phyloP scores from a whole-genome alignment of 2,888 invertebrate species.

The Osedax fenrisi region DNA sequence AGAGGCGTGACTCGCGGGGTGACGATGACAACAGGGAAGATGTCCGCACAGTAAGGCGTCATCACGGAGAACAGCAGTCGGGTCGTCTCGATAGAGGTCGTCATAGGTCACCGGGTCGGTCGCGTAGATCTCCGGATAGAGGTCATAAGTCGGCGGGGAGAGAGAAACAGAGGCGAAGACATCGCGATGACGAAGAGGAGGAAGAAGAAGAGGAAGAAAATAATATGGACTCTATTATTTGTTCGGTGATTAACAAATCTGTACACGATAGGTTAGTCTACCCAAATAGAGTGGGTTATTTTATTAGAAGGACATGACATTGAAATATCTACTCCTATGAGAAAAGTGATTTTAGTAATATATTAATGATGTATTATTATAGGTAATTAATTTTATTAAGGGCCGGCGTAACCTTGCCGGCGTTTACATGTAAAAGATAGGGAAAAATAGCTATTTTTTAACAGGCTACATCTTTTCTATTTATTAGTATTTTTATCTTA shows the following conservation, averaged over 20 bases:
- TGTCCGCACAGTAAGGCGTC: background rate
- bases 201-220: no score
- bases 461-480: no score
- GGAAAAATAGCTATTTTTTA: no score
- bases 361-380: no score
- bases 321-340: no score
- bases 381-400: no score
- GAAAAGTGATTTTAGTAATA: no score
- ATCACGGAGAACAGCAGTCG: background rate
- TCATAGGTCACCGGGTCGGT: background rate
- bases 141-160: background rate
- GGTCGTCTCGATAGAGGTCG: no score
- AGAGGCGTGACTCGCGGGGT: background rate
- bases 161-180: background rate
- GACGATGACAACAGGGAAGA: background rate
- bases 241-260: background rate
- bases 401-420: no score
- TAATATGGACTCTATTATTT: background rate
- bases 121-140: background rate
- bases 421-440: no score
- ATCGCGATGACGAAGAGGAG: background rate
- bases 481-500: no score
- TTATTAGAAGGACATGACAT: no score
- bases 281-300: background rate
- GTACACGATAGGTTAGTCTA: background rate